These are phyloP conservation scores for Atractosteus spatula DNA, from an alignment of 2,113 vertebrate species.

Conservation along the genomic window DNA sequence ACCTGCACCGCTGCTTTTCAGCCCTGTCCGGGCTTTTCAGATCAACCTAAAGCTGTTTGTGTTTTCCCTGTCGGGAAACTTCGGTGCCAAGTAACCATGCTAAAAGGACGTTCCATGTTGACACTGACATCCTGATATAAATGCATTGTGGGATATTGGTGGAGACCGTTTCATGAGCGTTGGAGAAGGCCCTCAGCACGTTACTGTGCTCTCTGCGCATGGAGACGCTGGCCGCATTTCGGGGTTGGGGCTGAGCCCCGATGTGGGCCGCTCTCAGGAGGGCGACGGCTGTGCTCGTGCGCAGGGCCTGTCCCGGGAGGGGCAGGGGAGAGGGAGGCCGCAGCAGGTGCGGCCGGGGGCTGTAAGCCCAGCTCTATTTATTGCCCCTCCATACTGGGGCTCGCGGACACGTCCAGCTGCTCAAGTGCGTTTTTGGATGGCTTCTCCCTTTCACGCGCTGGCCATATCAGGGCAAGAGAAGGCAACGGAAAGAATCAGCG, in stretches of 20 bases:
- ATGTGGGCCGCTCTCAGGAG: neutral
- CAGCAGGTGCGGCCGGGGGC: conserved; percentile 63
- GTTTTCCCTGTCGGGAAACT: conserved; percentile 37
- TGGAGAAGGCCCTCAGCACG: too few relatives aligned
- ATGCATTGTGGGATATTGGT: too few relatives aligned
- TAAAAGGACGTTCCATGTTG: neutral
- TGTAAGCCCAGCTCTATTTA: conserved; percentile 73
- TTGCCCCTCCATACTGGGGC: conserved; percentile 45
- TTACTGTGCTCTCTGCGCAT: too few relatives aligned
- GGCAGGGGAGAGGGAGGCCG: conserved; percentile 2
- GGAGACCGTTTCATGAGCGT: too few relatives aligned
- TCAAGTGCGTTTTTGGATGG: conserved; percentile 73
- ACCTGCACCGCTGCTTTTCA: too few relatives aligned
- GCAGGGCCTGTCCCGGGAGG: neutral
- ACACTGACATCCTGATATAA: too few relatives aligned
- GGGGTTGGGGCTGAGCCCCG: neutral
- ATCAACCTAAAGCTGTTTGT: too few relatives aligned
- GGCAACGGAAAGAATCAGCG: conserved; percentile 63
- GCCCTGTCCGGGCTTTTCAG: too few relatives aligned
- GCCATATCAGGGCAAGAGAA: conserved; percentile 96
- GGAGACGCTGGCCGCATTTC: neutral
- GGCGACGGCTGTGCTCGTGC: neutral
- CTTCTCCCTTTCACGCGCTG: conserved; percentile 76
- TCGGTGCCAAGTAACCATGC: conserved; percentile 48
- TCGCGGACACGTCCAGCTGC: conserved; percentile 70